Evolutionary conservation across 2,888 invertebrate genomes (phyloP).

Genomic region (Agrilus mali): DNA sequence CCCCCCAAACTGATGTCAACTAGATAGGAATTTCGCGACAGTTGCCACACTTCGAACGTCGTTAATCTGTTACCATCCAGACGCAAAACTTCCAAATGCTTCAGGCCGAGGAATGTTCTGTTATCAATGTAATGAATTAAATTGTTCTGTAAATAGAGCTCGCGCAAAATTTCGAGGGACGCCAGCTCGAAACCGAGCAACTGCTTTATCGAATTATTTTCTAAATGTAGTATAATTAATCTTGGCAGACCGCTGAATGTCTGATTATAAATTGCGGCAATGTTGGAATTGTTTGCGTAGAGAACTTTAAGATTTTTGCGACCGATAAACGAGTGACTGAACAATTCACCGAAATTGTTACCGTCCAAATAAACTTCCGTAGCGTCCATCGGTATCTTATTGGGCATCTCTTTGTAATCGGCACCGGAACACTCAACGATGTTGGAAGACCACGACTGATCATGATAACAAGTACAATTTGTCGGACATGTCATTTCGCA

Average conservation of each 20-base stretch:
- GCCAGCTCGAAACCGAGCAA: slow-evolving; percentile 73
- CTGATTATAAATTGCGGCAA: slow-evolving; percentile 74
- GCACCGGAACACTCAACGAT: slow-evolving; percentile 82
- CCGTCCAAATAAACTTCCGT: slow-evolving; percentile 91
- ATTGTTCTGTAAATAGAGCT: slow-evolving; percentile 80
- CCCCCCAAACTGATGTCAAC: slow-evolving; percentile 73
- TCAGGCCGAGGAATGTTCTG: slow-evolving; percentile 68
- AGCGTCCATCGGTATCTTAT: slow-evolving; percentile 87
- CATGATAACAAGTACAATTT: slow-evolving; percentile 90
- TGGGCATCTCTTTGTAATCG: slow-evolving; percentile 71
- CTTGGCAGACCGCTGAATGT: slow-evolving; percentile 80
- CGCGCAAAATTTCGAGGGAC: slow-evolving; percentile 68
- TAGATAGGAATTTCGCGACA: slow-evolving; percentile 70
- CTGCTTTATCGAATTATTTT: slow-evolving; percentile 71
- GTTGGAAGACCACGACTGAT: slow-evolving; percentile 86
- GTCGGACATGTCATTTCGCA: slow-evolving; percentile 94
- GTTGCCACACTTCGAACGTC: slow-evolving; percentile 77
- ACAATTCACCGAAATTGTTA: slow-evolving; percentile 75
- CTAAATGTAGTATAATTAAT: slow-evolving; percentile 69
- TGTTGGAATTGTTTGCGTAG: slow-evolving; percentile 79
- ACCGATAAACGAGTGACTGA: slow-evolving; percentile 83
- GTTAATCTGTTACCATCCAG: slow-evolving; percentile 74
- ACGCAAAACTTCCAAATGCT: slow-evolving; percentile 71
- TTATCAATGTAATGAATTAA: slow-evolving; percentile 72
- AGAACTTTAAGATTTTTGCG: slow-evolving; percentile 79